Evolutionary conservation across 2,113 vertebrate genomes (phyloP).

Genomic region (Hemiscyllium ocellatum): DNA sequence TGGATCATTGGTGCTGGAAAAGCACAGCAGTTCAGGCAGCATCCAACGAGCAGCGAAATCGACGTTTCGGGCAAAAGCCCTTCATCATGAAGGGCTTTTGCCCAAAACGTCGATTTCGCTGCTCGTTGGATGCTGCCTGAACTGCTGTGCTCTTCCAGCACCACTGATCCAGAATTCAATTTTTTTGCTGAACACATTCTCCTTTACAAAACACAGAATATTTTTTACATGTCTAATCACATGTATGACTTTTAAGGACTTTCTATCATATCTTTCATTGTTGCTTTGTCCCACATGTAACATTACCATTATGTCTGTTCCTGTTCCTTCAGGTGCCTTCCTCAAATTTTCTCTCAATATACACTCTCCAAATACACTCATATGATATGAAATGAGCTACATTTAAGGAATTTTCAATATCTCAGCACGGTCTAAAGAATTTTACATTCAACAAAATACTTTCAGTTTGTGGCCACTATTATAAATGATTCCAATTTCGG

Average conservation of each 20-base stretch:
- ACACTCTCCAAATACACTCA: background rate
- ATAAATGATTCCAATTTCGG: background rate
- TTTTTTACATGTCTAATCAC: background rate
- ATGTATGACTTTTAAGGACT: background rate
- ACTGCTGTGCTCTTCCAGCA: too few relatives aligned
- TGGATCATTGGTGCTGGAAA: too few relatives aligned
- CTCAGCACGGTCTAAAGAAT: background rate
- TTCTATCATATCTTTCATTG: background rate
- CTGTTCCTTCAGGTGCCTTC: background rate
- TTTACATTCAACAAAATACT: background rate
- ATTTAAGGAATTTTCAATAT: background rate
- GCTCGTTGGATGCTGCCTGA: too few relatives aligned
- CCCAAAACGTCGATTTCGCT: too few relatives aligned
- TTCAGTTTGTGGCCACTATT: background rate
- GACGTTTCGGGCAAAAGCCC: too few relatives aligned
- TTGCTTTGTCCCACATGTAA: background rate
- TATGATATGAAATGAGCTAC: background rate
- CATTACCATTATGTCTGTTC: background rate
- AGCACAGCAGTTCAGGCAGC: too few relatives aligned
- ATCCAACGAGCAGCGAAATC: too few relatives aligned
- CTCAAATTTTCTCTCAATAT: background rate
- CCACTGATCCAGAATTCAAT: too few relatives aligned
- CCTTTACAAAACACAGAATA: background rate
- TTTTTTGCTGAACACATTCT: background rate
- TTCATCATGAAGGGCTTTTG: too few relatives aligned